phyloP scores from a whole-genome alignment of 1,140 invertebrate genomes.

The Lanistes nyassanus region DNA sequence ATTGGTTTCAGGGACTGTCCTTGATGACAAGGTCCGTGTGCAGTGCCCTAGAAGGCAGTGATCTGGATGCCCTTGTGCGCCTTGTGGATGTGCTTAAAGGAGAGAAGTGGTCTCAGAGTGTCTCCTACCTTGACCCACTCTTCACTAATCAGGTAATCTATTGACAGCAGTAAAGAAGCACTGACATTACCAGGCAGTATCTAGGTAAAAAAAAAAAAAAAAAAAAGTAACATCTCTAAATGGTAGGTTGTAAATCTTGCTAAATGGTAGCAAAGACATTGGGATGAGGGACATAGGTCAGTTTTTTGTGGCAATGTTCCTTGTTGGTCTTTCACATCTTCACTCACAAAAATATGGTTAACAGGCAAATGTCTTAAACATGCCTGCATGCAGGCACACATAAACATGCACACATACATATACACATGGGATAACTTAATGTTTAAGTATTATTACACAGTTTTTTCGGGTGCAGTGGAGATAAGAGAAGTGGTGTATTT shows the following conservation, averaged over 20 bases:
- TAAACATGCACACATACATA: not conserved
- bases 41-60: constrained; percentile 34
- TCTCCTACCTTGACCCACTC: constrained; percentile 6
- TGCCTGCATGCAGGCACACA: not conserved
- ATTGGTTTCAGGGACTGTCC: constrained; percentile 33
- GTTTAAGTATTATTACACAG: not conserved
- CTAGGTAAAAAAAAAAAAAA: no score
- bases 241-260: no score
- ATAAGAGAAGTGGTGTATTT: not conserved
- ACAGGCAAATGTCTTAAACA: no score
- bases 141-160: constrained; percentile 14
- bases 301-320: no score
- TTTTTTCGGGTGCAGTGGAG: not conserved
- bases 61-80: constrained; percentile 41
- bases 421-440: not conserved
- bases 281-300: no score
- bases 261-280: no score
- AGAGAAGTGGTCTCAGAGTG: constrained; percentile 20
- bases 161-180: no score
- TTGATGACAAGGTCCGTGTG: constrained; percentile 34
- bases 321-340: no score
- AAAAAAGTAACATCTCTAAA: no score
- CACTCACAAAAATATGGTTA: no score
- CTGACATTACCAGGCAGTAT: no score
- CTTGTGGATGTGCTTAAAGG: constrained; percentile 30